Evolutionary conservation across 2,888 invertebrate species (phyloP), one percentile per base, ranked within the genome.

Genomic region (Microdon myrmicae): DNA sequence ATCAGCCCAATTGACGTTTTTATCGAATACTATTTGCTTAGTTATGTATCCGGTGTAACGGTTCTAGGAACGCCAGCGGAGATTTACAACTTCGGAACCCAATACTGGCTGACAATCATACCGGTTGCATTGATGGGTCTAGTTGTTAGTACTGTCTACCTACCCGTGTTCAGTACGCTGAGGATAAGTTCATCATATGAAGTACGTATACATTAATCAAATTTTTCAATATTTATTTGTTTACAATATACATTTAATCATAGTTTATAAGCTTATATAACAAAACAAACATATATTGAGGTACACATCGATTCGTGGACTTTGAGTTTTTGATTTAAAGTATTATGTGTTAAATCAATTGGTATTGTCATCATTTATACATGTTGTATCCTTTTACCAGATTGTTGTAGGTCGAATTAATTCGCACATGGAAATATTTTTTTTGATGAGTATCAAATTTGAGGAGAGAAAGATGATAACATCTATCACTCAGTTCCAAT

Each of bases 31-130:
- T 61, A 60, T 69, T 68, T 67, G 44, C 53, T 41, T 76, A 92
- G 92, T 75, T 93, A 93, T 75, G 87, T 94, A 73, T 93, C 93
- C 8, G 93, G 93, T 41, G 90, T 94, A 38, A 93, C 93, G 41
- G 88, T 94, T 68, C 82, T 94, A 68, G 94, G 94, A 19, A 92
- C 91, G 3, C 92, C 93, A 4, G 87, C 92, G 0, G 93, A 94
- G 81, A 88, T 92, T 74, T 94, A 92, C 81, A 89, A 89, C 79
- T 92, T 87, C 73, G 94, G 94, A 17, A 87, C 90, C 0, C 90
- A 91, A 74, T 92, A 92, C 78, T 88, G 88, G 86, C 81, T 90
- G 69, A 88, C 91, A 56, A 81, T 89, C 22, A 76, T 92, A 19
- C 86, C 89, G 2, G 87, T 92, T 58, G 79, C 86, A 37, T 77